These are phyloP conservation scores for Amphiduros pacificus DNA, from an alignment of 2,888 invertebrate species.

Conservation along the genomic window DNA sequence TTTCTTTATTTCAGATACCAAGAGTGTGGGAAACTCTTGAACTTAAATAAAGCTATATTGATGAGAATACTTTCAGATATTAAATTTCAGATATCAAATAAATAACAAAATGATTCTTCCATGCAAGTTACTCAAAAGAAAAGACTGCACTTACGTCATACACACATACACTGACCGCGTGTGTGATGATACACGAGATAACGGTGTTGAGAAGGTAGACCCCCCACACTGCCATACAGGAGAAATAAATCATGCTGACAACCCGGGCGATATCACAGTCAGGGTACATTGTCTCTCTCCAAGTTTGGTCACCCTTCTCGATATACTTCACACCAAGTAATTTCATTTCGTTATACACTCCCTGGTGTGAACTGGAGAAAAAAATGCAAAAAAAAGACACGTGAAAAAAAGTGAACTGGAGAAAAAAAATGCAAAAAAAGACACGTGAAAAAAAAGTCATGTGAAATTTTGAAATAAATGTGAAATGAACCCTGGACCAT, in stretches of 20 bases:
- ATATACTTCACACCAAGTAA: conserved; percentile 15
- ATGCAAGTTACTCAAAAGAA: no score
- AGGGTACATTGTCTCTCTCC: conserved; percentile 10
- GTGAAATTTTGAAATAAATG: background rate
- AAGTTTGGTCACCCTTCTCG: conserved; percentile 1
- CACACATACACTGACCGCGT: conserved; percentile 15
- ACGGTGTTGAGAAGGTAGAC: conserved; percentile 2
- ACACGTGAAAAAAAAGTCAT: background rate
- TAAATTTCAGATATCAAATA: no score
- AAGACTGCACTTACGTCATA: conserved; percentile 16
- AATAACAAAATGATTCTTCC: no score
- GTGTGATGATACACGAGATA: background rate
- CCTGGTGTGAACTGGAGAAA: conserved; percentile 14
- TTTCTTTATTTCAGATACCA: no score
- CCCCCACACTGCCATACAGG: conserved; percentile 9
- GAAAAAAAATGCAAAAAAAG: background rate
- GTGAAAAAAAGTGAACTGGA: background rate
- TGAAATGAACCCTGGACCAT: background rate
- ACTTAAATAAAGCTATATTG: no score
- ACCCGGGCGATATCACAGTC: background rate
- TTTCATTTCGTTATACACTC: conserved; percentile 7
- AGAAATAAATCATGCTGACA: conserved; percentile 17
- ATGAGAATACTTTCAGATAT: no score
- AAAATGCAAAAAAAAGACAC: background rate
- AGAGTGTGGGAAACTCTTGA: no score